Evolutionary conservation across 2,888 invertebrate species (phyloP).

Genomic region (Dolichomitus sp.): DNA sequence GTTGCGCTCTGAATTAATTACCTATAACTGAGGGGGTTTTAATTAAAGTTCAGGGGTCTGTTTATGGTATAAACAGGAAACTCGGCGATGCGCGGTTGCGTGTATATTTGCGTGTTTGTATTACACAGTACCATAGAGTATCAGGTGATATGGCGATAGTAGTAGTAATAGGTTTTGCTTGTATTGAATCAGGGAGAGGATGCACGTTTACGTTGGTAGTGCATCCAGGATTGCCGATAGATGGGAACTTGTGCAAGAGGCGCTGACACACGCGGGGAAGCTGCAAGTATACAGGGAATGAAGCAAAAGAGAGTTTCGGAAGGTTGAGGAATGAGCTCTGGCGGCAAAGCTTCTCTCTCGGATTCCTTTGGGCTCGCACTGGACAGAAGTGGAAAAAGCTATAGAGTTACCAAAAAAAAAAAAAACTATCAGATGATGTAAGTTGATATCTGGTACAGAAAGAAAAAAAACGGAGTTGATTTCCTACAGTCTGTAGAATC

Average conservation of each 20-base stretch:
- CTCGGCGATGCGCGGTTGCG: conserved; percentile 57
- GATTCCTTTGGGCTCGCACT: conserved; percentile 6
- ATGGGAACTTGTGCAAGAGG: conserved; percentile 43
- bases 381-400: neutral
- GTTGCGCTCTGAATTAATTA: conserved; percentile 73
- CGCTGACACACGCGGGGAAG: conserved; percentile 13
- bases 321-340: neutral
- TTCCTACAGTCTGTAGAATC: neutral
- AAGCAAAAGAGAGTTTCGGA: neutral
- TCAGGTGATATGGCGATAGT: neutral
- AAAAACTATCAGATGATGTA: conserved; percentile 6
- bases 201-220: conserved; percentile 17
- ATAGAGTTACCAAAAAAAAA: conserved; percentile 15
- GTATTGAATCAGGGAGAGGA: neutral
- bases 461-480: conserved; percentile 4
- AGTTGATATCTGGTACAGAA: neutral
- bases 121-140: conserved; percentile 27
- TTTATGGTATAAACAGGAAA: conserved; percentile 69
- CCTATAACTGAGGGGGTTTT: conserved; percentile 74
- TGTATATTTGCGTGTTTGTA: conserved; percentile 58
- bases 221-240: conserved; percentile 28
- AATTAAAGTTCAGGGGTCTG: conserved; percentile 77
- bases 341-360: conserved; percentile 10
- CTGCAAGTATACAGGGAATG: neutral
- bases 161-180: conserved; percentile 16